Evolutionary conservation across 1,140 invertebrate species (phyloP).

Genomic region (Euglossa dilemma): DNA sequence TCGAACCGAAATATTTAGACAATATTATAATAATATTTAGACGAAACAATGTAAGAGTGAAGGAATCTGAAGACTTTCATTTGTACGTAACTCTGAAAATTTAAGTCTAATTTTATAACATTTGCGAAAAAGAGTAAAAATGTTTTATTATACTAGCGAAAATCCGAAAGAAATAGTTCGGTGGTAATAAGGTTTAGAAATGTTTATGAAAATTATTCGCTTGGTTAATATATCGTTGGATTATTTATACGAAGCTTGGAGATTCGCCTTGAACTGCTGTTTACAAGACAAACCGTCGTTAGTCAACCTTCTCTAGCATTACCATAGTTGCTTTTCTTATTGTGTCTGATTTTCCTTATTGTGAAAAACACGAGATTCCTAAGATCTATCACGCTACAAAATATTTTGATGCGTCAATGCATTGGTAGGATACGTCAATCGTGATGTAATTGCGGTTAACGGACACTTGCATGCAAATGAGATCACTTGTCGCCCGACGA

Average conservation of each 20-base stretch:
- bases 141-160: not conserved
- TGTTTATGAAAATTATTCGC: not conserved
- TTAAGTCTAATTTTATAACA: no score
- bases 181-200: no score
- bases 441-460: conserved; percentile 14
- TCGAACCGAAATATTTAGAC: no score
- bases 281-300: not conserved
- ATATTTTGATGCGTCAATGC: conserved; percentile 16
- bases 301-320: not conserved
- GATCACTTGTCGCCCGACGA: not conserved
- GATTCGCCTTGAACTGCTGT: conserved; percentile 16
- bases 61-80: no score
- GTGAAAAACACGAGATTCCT: not conserved
- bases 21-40: no score
- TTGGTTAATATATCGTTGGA: not conserved
- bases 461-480: not conserved
- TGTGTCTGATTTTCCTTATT: conserved; percentile 10
- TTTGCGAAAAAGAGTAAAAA: no score
- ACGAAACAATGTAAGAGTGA: no score
- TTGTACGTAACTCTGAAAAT: no score
- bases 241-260: not conserved
- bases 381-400: conserved; percentile 1
- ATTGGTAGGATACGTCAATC: not conserved
- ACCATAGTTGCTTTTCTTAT: not conserved
- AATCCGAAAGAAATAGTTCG: no score